Evolutionary conservation across 2,113 vertebrate species (phyloP).

Genomic region (Pipa parva): DNA sequence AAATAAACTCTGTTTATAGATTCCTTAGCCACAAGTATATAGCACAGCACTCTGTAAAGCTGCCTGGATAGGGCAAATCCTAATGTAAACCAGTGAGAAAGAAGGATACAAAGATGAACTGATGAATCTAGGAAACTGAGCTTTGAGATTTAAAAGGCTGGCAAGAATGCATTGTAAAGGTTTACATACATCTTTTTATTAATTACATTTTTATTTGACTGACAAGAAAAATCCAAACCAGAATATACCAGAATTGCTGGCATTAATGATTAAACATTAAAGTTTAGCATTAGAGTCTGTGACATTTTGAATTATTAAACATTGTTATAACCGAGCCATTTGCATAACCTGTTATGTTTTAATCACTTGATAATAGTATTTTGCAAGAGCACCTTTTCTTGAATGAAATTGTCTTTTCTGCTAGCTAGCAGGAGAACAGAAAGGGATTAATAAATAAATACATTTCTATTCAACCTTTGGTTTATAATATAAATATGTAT

Average conservation of each 20-base stretch:
- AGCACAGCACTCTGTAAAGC: too few species aligned
- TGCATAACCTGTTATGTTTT: constrained; percentile 31
- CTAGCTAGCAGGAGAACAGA: constrained; percentile 1
- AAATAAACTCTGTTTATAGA: too few species aligned
- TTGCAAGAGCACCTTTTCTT: constrained; percentile 2
- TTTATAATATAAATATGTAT: too few species aligned
- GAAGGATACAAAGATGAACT: too few species aligned
- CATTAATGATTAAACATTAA: constrained; percentile 31
- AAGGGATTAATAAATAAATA: too few species aligned
- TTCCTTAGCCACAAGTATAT: too few species aligned
- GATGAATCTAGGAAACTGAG: too few species aligned
- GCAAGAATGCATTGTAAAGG: too few species aligned
- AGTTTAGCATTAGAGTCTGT: constrained; percentile 28
- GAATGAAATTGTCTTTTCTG: constrained; percentile 2
- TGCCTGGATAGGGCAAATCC: too few species aligned
- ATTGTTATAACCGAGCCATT: constrained; percentile 24
- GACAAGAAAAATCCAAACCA: background rate
- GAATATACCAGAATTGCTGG: constrained; percentile 13
- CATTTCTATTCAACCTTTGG: constrained; percentile 28
- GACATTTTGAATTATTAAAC: constrained; percentile 43
- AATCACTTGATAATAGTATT: constrained; percentile 23
- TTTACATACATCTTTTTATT: too few species aligned
- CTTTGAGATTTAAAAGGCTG: too few species aligned
- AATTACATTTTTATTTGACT: background rate
- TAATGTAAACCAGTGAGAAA: too few species aligned